These are phyloP conservation scores for Chaetogeoica ovagalla DNA, from an alignment of 2,888 invertebrate species.

Conservation along the genomic window DNA sequence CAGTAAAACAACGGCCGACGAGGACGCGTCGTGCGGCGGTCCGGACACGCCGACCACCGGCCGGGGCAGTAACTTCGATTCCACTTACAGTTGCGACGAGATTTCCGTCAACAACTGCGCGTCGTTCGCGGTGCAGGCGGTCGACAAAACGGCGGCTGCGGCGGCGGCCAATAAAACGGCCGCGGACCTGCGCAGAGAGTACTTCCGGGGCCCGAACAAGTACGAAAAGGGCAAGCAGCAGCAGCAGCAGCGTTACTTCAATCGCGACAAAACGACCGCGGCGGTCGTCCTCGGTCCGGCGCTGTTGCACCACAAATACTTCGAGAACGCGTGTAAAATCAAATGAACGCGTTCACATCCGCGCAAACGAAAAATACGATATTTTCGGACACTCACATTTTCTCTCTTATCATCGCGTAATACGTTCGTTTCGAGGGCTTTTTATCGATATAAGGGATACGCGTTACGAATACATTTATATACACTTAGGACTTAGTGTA, in stretches of 20 bases:
- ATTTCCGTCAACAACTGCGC: conserved; percentile 44
- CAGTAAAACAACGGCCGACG: neutral
- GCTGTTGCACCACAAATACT: conserved; percentile 24
- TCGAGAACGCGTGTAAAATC: conserved; percentile 45
- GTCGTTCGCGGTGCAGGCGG: conserved; percentile 16
- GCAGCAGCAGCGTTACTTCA: too few species aligned
- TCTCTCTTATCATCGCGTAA: too few species aligned
- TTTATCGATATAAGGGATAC: too few species aligned
- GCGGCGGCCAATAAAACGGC: conserved; percentile 23
- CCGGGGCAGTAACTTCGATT: conserved; percentile 43
- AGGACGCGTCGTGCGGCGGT: neutral
- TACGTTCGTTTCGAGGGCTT: too few species aligned
- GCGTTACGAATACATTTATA: too few species aligned
- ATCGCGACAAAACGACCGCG: neutral
- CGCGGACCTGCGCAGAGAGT: conserved; percentile 44
- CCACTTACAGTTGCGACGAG: conserved; percentile 51
- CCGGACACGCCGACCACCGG: conserved; percentile 13
- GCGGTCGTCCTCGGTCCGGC: neutral
- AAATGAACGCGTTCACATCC: neutral
- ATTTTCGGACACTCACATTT: too few species aligned
- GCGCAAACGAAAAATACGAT: too few species aligned
- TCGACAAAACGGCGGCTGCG: neutral
- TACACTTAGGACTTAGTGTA: too few species aligned
- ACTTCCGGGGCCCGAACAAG: conserved; percentile 37
- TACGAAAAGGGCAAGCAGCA: neutral